phyloP scores from a whole-genome alignment of 1,140 invertebrate genomes.

The Leguminivora glycinivorella region DNA sequence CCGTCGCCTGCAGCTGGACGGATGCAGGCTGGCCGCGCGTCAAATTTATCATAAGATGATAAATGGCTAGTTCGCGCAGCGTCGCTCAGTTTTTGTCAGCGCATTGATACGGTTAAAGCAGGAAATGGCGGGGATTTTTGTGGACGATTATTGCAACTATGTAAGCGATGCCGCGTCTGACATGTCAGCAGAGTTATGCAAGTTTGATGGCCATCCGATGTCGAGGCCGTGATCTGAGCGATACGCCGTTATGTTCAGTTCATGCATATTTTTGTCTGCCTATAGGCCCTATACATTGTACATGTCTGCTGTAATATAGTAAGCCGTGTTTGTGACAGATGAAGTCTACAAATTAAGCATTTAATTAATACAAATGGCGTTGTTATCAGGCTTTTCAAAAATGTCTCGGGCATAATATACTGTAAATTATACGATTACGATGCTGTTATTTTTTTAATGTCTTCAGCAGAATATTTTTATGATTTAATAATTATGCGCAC shows the following conservation, averaged over 20 bases:
- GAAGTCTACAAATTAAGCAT: too few relatives aligned
- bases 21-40: conserved; percentile 28
- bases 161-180: background rate
- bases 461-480: too few relatives aligned
- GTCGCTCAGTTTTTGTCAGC: conserved; percentile 3
- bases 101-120: conserved; percentile 10
- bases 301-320: too few relatives aligned
- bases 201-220: background rate
- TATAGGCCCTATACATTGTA: too few relatives aligned
- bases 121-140: conserved; percentile 8
- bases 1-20: conserved; percentile 19
- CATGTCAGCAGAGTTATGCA: background rate
- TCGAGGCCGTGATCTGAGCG: background rate
- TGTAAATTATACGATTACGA: too few relatives aligned
- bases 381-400: too few relatives aligned
- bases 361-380: too few relatives aligned
- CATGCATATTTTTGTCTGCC: background rate
- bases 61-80: conserved; percentile 6
- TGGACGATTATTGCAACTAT: conserved; percentile 1
- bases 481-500: too few relatives aligned
- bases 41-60: conserved; percentile 30
- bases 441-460: too few relatives aligned
- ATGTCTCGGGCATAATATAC: too few relatives aligned
- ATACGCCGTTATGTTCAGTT: background rate
- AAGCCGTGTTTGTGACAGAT: too few relatives aligned